Percentiles rank a stretch among this genome's conserved stretches.
phyloP scores from a whole-genome alignment of 2,888 invertebrate species.

The Isoperla grammatica region DNA sequence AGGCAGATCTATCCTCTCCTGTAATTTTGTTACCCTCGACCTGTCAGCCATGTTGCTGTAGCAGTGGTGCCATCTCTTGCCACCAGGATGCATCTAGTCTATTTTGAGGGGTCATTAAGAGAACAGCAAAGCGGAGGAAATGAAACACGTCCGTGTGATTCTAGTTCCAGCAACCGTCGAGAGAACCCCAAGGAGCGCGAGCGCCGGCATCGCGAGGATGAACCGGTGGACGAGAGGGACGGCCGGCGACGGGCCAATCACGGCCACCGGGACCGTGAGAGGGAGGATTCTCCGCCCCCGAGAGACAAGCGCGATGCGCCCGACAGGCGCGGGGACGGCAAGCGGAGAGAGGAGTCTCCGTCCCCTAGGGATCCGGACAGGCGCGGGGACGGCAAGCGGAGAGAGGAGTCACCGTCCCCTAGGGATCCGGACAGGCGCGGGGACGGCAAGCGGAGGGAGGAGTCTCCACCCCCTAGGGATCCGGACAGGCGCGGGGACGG shows the following conservation, averaged over 20 bases:
- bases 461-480: no score
- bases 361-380: no score
- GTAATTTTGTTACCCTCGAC: no score
- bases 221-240: constrained; percentile 27
- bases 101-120: no score
- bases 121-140: neutral
- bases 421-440: neutral
- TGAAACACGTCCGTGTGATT: no score
- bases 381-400: neutral
- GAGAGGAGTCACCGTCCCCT: neutral
- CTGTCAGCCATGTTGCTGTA: no score
- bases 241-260: constrained; percentile 14
- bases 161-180: constrained; percentile 3
- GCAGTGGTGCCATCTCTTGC: no score
- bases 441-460: neutral
- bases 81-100: no score
- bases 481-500: neutral
- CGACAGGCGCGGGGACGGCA: neutral
- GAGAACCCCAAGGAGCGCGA: constrained; percentile 24
- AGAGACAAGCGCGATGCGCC: no score
- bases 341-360: no score
- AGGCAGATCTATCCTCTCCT: no score
- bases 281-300: constrained; percentile 10
- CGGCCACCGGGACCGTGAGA: constrained; percentile 14
- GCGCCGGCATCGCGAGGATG: constrained; percentile 27